A percentile compares a stretch with the other conserved stretches of the same genome.
These are phyloP conservation scores for Platycercus adscitus DNA, from an alignment of 2,113 vertebrate species.

Conservation along the genomic window DNA sequence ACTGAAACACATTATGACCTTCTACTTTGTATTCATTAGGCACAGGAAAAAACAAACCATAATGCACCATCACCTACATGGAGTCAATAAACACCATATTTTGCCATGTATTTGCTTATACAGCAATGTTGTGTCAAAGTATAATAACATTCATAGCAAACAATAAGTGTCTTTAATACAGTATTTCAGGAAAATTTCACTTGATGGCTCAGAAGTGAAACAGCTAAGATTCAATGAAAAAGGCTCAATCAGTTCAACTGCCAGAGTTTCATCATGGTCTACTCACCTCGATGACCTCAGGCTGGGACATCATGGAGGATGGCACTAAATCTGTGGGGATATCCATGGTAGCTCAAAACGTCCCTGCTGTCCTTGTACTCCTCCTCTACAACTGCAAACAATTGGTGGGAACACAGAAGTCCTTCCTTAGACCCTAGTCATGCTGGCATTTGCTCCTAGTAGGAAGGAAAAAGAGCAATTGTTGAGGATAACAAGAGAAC, in stretches of 20 bases:
- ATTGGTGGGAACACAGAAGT: not conserved
- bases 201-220: not conserved
- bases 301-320: constrained; percentile 67
- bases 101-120: not conserved
- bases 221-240: not conserved
- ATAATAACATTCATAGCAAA: not conserved
- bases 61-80: not conserved
- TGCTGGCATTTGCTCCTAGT: constrained; percentile 67
- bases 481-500: not conserved
- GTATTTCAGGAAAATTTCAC: not conserved
- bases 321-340: constrained; percentile 42
- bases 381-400: not conserved
- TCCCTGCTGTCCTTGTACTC: not conserved
- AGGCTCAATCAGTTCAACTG: not conserved
- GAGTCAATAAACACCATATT: not conserved
- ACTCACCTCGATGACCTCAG: constrained; percentile 71
- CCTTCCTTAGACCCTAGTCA: constrained; percentile 64
- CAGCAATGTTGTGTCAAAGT: not conserved
- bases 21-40: not conserved
- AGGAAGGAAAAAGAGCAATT: not conserved
- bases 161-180: not conserved
- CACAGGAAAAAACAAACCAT: not conserved
- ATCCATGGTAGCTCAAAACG: constrained; percentile 57
- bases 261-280: rapidly evolving
- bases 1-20: not conserved